phyloP scores from a whole-genome alignment of 2,797 vertebrate species.

The Chelmon rostratus region DNA sequence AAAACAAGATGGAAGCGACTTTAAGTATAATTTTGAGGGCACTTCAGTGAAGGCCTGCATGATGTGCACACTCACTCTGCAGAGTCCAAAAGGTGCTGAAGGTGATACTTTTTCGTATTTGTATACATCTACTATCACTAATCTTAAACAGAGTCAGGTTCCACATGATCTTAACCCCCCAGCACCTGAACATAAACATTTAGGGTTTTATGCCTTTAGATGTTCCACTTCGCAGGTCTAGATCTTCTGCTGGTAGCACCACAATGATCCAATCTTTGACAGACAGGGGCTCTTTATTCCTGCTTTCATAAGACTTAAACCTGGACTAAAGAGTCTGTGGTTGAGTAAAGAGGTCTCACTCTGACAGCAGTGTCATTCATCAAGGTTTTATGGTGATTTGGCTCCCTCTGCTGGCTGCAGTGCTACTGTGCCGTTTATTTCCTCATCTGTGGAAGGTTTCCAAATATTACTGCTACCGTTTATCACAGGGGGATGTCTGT shows the following conservation, averaged over 20 bases:
- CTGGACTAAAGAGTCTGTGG: background rate
- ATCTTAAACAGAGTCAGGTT: too few relatives aligned
- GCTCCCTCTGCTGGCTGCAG: slow-evolving; percentile 29
- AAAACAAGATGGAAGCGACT: too few relatives aligned
- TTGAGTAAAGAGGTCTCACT: background rate
- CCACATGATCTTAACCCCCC: too few relatives aligned
- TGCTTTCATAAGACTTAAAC: background rate
- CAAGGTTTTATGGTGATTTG: background rate
- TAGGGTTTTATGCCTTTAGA: background rate
- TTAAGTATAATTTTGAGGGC: too few relatives aligned
- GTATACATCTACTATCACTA: too few relatives aligned
- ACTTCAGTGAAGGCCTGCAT: too few relatives aligned
- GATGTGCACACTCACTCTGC: too few relatives aligned
- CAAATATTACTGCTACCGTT: too few relatives aligned
- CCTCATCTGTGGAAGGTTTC: background rate
- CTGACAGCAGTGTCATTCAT: background rate
- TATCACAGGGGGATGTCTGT: too few relatives aligned
- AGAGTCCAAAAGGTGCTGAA: too few relatives aligned
- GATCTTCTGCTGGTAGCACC: too few relatives aligned
- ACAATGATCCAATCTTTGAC: background rate
- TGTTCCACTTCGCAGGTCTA: background rate
- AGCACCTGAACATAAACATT: background rate
- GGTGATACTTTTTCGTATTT: too few relatives aligned
- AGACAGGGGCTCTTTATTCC: background rate
- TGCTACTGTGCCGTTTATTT: background rate